Conservation (phyloP, 1,140 invertebrate species). For the Pseudomyrmex concolor region DNA sequence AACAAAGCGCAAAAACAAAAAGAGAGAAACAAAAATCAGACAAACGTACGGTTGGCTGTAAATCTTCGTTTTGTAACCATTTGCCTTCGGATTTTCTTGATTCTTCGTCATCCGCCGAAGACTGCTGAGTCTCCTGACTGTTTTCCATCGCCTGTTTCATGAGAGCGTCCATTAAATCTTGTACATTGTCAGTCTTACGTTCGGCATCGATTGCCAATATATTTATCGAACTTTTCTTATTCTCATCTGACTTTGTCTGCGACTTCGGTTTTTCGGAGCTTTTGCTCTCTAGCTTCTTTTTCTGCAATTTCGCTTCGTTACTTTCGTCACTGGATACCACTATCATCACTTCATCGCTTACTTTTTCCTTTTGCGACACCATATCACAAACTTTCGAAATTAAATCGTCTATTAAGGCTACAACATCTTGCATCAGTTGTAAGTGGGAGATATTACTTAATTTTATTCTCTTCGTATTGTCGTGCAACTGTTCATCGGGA, state of each 20-base stretch:
- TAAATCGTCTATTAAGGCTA: constrained; percentile 81
- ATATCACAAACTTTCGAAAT: constrained; percentile 82
- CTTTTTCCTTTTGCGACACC: constrained; percentile 68
- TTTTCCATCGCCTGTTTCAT: constrained; percentile 84
- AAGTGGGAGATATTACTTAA: constrained; percentile 79
- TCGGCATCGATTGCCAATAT: constrained; percentile 32
- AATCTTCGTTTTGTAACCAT: constrained; percentile 76
- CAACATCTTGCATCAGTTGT: constrained; percentile 83
- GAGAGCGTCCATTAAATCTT: constrained; percentile 84
- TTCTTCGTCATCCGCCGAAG: constrained; percentile 75
- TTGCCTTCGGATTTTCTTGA: constrained; percentile 76
- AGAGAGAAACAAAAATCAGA: not conserved
- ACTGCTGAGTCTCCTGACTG: constrained; percentile 69
- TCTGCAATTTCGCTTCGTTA: constrained; percentile 71
- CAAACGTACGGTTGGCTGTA: constrained; percentile 59
- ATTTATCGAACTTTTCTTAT: constrained; percentile 29
- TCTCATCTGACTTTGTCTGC: constrained; percentile 33
- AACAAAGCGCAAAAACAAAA: not conserved
- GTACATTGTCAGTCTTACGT: constrained; percentile 79
- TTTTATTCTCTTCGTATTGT: constrained; percentile 78
- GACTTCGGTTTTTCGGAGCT: constrained; percentile 42
- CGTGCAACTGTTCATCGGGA: constrained; percentile 59
- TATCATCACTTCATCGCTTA: constrained; percentile 76
- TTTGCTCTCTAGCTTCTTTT: constrained; percentile 46
- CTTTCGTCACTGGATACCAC: constrained; percentile 80